phyloP scores from a whole-genome alignment of 2,113 vertebrate genomes.

The Chloropsis cyanopogon region DNA sequence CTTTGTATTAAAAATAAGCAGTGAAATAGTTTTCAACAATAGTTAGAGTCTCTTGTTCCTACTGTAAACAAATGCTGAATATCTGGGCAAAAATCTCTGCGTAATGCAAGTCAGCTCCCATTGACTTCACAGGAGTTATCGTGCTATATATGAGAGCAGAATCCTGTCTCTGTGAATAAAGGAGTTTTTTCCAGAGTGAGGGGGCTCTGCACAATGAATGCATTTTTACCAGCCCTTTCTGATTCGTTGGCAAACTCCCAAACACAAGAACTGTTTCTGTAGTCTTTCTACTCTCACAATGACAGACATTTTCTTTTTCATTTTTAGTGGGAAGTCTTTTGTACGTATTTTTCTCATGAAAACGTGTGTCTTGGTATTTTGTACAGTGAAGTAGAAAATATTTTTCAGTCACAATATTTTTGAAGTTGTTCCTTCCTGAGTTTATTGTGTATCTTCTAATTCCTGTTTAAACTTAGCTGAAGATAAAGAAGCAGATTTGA shows the following conservation, averaged over 20 bases:
- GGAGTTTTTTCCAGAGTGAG: slow-evolving; percentile 50
- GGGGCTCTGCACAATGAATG: slow-evolving; percentile 63
- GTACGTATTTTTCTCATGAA: not conserved
- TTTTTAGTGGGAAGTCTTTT: slow-evolving; percentile 57
- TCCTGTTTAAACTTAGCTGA: not conserved
- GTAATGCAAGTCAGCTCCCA: slow-evolving; percentile 4
- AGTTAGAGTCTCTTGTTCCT: slow-evolving; percentile 10
- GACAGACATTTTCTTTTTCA: slow-evolving; percentile 58
- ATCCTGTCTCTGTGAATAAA: slow-evolving; percentile 53
- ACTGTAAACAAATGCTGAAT: slow-evolving; percentile 22
- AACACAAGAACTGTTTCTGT: slow-evolving; percentile 51
- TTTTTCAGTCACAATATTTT: not conserved
- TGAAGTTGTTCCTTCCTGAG: not conserved
- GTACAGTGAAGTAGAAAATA: not conserved
- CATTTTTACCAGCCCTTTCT: slow-evolving; percentile 64
- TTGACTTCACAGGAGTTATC: slow-evolving; percentile 35
- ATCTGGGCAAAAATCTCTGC: not conserved
- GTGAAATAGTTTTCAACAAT: not conserved
- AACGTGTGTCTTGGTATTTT: not conserved
- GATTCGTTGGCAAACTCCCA: slow-evolving; percentile 59
- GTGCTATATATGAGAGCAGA: slow-evolving; percentile 27
- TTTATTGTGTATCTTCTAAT: not conserved
- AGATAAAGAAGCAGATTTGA: not conserved
- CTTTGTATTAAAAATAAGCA: slow-evolving; percentile 20
- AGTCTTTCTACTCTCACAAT: slow-evolving; percentile 55